These are phyloP conservation scores for Epinephelus awoara DNA, from an alignment of 2,797 vertebrate species.

Conservation along the genomic window DNA sequence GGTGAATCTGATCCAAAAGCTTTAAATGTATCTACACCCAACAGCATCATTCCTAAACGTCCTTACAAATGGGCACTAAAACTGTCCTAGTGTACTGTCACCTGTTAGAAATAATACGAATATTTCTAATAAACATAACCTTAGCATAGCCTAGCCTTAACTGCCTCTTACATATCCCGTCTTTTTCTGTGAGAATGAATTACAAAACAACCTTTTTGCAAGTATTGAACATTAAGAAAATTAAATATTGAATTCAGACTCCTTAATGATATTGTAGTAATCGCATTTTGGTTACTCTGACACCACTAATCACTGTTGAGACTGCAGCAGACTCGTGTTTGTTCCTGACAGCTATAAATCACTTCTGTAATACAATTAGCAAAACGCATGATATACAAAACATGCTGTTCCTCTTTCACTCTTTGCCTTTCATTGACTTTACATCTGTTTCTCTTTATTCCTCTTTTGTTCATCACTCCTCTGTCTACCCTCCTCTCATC, in stretches of 20 bases:
- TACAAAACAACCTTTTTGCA: background rate
- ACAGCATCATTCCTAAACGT: background rate
- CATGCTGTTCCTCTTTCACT: constrained; percentile 19
- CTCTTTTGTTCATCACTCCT: constrained; percentile 22
- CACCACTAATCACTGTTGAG: background rate
- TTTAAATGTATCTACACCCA: background rate
- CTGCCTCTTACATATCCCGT: background rate
- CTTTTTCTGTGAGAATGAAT: background rate
- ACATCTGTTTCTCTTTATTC: background rate
- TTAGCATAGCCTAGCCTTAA: background rate
- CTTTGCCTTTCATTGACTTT: background rate
- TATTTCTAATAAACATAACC: background rate
- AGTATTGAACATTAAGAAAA: background rate
- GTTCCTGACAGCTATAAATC: background rate
- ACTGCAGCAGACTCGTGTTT: background rate
- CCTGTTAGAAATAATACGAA: background rate
- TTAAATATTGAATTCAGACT: background rate
- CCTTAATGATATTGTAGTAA: background rate
- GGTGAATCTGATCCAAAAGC: background rate
- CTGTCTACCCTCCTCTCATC: constrained; percentile 15
- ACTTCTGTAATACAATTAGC: background rate
- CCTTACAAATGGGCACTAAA: background rate
- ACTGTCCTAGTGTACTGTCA: background rate
- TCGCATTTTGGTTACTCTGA: background rate
- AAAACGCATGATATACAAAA: background rate